Percentiles rank a stretch among this genome's conserved stretches.
Evolutionary conservation across 2,888 invertebrate species (phyloP).

Genomic region (Bembecia ichneumoniformis): DNA sequence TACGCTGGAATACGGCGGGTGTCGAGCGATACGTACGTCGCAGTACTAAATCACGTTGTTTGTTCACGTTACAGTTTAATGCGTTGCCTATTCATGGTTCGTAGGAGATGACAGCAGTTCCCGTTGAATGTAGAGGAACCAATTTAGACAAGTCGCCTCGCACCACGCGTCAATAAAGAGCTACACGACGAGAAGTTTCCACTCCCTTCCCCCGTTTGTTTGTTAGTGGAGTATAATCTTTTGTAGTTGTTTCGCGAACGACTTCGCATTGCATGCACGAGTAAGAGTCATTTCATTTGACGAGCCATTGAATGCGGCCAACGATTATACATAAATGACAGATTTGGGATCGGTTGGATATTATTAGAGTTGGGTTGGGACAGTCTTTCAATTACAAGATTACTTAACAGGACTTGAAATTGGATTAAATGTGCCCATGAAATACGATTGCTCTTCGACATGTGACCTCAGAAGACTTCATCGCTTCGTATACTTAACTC

Average conservation of each 20-base stretch:
- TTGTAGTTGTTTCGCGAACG: conserved; percentile 20
- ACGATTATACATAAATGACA: too few species aligned
- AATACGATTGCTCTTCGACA: conserved; percentile 20
- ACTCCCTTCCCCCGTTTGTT: conserved; percentile 22
- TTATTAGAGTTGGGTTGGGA: conserved; percentile 33
- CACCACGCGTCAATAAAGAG: conserved; percentile 27
- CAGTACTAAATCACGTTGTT: conserved; percentile 25
- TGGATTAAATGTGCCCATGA: conserved; percentile 36
- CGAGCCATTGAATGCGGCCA: background rate
- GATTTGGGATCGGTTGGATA: conserved; percentile 12
- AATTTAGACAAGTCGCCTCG: conserved; percentile 36
- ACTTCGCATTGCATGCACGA: background rate
- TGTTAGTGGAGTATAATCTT: conserved; percentile 15
- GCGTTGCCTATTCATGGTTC: conserved; percentile 25
- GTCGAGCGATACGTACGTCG: conserved; percentile 10
- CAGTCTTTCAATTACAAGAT: conserved; percentile 46
- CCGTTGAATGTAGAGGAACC: conserved; percentile 25
- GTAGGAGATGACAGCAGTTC: conserved; percentile 27
- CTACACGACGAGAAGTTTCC: conserved; percentile 27
- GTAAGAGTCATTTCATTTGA: conserved; percentile 4
- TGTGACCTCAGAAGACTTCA: conserved; percentile 12
- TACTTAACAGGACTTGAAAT: conserved; percentile 32
- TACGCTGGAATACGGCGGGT: conserved; percentile 2
- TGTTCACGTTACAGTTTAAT: conserved; percentile 15
- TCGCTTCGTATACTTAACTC: conserved; percentile 6